These are phyloP conservation scores for Scolopax mira DNA, from an alignment of 2,113 vertebrate species.

Conservation along the genomic window DNA sequence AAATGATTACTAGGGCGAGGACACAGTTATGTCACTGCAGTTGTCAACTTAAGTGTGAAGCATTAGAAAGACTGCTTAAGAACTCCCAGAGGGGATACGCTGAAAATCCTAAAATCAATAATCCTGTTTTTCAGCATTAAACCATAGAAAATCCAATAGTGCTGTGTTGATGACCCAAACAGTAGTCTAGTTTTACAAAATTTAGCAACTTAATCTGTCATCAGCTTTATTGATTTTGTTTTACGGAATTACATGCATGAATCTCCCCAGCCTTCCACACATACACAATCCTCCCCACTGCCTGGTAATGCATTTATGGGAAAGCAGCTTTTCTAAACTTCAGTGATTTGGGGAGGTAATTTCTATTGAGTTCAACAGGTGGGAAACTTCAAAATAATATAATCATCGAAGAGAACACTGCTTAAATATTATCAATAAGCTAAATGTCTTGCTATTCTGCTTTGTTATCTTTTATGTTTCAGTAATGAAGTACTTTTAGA, in stretches of 20 bases:
- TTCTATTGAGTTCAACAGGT: constrained; percentile 52
- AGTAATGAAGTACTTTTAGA: background rate
- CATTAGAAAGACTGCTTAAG: constrained; percentile 69
- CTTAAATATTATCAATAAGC: constrained; percentile 15
- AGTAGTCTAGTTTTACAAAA: constrained; percentile 68
- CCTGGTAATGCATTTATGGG: constrained; percentile 36
- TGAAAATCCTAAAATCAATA: constrained; percentile 87
- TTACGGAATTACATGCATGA: constrained; percentile 61
- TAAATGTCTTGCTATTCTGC: constrained; percentile 18
- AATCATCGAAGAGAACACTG: constrained; percentile 11
- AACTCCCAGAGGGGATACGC: constrained; percentile 67
- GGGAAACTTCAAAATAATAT: constrained; percentile 42
- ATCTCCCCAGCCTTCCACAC: constrained; percentile 34
- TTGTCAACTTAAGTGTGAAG: constrained; percentile 78
- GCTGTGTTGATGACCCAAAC: constrained; percentile 60
- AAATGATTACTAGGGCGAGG: constrained; percentile 66
- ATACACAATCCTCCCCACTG: background rate
- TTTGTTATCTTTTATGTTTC: constrained; percentile 8
- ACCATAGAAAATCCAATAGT: constrained; percentile 75
- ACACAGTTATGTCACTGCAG: constrained; percentile 63
- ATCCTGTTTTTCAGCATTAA: constrained; percentile 77
- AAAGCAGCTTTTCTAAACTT: constrained; percentile 49
- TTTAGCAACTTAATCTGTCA: constrained; percentile 69
- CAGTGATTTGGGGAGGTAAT: background rate
- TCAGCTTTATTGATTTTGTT: constrained; percentile 77